Percentiles rank a stretch among this genome's conserved stretches.
Evolutionary conservation across 2,113 vertebrate species (phyloP).

Genomic region (Accipiter virgatus): DNA sequence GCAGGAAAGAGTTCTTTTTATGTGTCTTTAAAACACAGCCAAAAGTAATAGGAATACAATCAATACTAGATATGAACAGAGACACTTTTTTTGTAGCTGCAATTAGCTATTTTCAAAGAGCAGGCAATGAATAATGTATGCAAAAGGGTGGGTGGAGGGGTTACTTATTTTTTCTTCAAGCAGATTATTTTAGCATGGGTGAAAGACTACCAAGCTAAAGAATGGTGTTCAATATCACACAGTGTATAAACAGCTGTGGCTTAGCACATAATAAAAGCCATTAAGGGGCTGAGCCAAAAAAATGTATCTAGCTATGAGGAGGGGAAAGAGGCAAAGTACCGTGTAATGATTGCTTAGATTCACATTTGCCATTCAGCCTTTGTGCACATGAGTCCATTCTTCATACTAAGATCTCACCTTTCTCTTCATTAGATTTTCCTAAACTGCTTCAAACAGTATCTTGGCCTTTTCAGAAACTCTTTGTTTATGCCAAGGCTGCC

Average conservation of each 20-base stretch:
- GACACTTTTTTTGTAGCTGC: conserved; percentile 25
- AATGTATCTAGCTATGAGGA: conserved; percentile 25
- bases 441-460: not conserved
- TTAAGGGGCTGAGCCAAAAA: conserved; percentile 47
- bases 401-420: not conserved
- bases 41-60: conserved; percentile 32
- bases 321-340: not conserved
- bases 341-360: not conserved
- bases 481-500: not conserved
- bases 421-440: not conserved
- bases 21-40: not conserved
- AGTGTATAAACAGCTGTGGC: conserved; percentile 53
- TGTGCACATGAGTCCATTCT: not conserved
- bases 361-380: conserved; percentile 9
- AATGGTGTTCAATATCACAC: conserved; percentile 35
- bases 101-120: conserved; percentile 62
- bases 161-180: conserved; percentile 49
- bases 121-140: conserved; percentile 43
- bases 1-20: not conserved
- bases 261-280: conserved; percentile 37
- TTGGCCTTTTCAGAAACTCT: not conserved
- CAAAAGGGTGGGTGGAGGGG: not conserved
- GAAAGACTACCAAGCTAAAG: conserved; percentile 22
- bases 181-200: conserved; percentile 51
- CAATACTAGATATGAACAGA: conserved; percentile 56